These are phyloP conservation scores for Yponomeuta evonymella DNA, from an alignment of 2,888 invertebrate genomes.

Conservation along the genomic window DNA sequence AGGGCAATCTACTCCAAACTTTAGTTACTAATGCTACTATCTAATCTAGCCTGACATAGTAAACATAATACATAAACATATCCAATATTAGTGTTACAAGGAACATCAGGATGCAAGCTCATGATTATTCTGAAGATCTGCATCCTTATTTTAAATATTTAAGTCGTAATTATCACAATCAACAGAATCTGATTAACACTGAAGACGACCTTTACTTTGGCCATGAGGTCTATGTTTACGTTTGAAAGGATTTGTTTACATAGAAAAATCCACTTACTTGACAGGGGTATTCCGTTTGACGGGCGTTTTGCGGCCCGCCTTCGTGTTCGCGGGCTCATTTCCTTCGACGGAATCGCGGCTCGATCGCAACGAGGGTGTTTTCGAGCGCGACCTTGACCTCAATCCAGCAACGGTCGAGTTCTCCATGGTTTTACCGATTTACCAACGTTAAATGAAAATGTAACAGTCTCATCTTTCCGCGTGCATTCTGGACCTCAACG, in stretches of 20 bases:
- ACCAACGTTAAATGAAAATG: conserved; percentile 14
- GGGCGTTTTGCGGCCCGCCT: conserved; percentile 69
- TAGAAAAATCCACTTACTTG: conserved; percentile 52
- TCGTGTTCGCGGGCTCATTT: conserved; percentile 69
- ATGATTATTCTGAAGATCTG: not conserved
- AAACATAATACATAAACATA: no score
- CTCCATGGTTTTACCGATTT: conserved; percentile 45
- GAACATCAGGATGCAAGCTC: not conserved
- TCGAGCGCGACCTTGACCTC: conserved; percentile 82
- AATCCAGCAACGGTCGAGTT: conserved; percentile 69
- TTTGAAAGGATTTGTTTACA: conserved; percentile 14
- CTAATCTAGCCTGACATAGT: no score
- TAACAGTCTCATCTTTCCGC: conserved; percentile 22
- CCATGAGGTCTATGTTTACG: conserved; percentile 10
- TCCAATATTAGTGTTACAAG: not conserved
- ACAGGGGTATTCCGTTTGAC: conserved; percentile 65
- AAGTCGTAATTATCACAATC: not conserved
- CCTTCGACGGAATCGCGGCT: conserved; percentile 75
- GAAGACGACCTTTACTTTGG: not conserved
- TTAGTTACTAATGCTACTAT: no score
- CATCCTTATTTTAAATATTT: not conserved
- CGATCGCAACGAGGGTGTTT: conserved; percentile 79
- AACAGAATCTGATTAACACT: not conserved
- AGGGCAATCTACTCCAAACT: no score
- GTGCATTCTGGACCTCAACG: conserved; percentile 37